Base-by-base conservation (phyloP, 2,888 invertebrate genomes). In the Geophilus truncorum region DNA sequence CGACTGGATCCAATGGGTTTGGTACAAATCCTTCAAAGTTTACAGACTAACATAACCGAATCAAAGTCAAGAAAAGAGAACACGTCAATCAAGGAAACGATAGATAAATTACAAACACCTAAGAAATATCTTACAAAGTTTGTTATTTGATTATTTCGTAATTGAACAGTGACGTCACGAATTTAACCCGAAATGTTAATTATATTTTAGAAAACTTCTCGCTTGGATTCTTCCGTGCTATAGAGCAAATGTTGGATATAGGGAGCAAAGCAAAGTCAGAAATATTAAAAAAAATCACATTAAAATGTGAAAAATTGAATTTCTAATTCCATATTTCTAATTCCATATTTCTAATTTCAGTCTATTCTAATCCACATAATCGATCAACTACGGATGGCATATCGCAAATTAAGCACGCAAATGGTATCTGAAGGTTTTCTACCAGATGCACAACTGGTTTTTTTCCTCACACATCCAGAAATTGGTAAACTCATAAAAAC, bases 381-480 rank as follows among this genome's bases (percentile, higher is more conserved):
- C 0, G 90, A 93, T 84, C 90, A 90, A 84, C 83, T 92, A 77
- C 89, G 93, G 82, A 84, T 90, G 77, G 92, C 90, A 0, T 91
- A 90, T 82, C 87, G 89, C 57, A 86, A 87, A 32, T 86, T 94
- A 25, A 92, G 90, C 0, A 85, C 87, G 4, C 84, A 90, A 80
- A 88, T 94, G 88, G 90, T 90, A 0, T 84, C 86, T 15, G 90
- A 91, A 83, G 92, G 92, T 84, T 87, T 89, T 36, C 85, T 94
- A 76, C 93, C 93, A 0, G 89, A 91, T 78, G 85, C 87, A 25
- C 90, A 91, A 28, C 87, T 94, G 0, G 87, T 94, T 36, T 93
- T 90, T 86, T 92, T 90, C 87, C 89, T 94, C 84, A 91, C 92
- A 0, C 88, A 90, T 57, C 85, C 89, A 15, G 94, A 95, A 87